phyloP scores from a whole-genome alignment of 2,797 vertebrate genomes.

The Artibeus jamaicensis region DNA sequence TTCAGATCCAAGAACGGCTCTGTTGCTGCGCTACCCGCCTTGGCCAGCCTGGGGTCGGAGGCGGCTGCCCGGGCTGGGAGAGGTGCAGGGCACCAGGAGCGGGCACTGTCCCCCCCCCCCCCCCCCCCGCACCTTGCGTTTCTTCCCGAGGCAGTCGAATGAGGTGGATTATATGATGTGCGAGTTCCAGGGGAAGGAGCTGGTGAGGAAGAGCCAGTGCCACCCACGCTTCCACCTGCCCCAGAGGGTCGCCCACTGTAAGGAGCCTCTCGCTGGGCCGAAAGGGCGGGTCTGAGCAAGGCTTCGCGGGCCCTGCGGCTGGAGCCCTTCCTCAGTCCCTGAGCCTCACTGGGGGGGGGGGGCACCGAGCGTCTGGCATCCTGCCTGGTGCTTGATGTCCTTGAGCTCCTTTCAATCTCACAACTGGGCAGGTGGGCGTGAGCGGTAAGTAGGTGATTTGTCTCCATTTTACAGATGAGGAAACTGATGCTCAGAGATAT shows the following conservation, averaged over 20 bases:
- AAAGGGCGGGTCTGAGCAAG: background rate
- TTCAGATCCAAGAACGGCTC: background rate
- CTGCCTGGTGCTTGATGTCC: background rate
- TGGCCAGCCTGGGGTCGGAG: background rate
- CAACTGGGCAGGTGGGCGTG: background rate
- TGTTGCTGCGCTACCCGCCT: background rate
- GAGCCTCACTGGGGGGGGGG: background rate
- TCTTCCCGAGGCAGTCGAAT: constrained; percentile 58
- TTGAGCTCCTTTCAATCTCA: background rate
- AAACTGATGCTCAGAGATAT: background rate
- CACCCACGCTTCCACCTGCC: constrained; percentile 58
- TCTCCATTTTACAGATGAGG: background rate
- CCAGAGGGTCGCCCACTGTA: constrained; percentile 54
- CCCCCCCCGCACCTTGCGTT: background rate
- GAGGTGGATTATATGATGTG: constrained; percentile 71
- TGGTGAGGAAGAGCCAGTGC: constrained; percentile 60
- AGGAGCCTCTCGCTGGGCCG: background rate
- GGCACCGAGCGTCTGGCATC: background rate
- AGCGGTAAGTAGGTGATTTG: background rate
- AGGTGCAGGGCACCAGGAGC: background rate
- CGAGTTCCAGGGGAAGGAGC: constrained; percentile 64
- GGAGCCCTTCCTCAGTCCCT: fast-evolving
- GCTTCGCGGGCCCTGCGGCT: background rate
- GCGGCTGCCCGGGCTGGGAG: background rate
- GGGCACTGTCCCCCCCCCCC: background rate